Percentiles rank a stretch among this genome's conserved stretches.
Conservation (phyloP, 2,888 invertebrate species). For the Heliothis peltigera region DNA sequence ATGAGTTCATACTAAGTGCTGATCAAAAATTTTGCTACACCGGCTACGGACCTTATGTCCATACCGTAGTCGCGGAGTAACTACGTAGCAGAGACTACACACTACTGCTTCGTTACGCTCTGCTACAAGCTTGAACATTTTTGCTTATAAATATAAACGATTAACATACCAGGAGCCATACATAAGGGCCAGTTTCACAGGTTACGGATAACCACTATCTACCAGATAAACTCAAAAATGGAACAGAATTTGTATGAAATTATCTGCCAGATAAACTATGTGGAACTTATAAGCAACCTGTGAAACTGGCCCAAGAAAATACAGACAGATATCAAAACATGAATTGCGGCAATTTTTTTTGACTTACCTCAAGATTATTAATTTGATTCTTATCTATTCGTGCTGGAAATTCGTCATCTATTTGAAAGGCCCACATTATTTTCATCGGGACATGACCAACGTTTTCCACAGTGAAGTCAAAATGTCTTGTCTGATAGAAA, state of each 20-base stretch:
- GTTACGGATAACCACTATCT: no score
- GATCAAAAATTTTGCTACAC: not conserved
- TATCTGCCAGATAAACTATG: no score
- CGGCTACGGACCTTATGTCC: not conserved
- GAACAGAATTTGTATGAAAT: no score
- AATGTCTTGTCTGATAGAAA: conserved; percentile 72
- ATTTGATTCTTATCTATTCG: conserved; percentile 74
- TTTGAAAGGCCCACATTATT: conserved; percentile 79
- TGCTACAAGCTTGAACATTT: not conserved
- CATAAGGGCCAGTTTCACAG: no score
- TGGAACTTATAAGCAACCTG: no score
- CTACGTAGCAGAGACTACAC: not conserved
- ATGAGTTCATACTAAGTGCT: not conserved
- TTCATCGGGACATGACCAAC: conserved; percentile 81
- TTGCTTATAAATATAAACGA: not conserved
- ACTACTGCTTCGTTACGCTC: not conserved
- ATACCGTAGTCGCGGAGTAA: not conserved
- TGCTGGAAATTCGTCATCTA: conserved; percentile 83
- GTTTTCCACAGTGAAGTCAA: conserved; percentile 79
- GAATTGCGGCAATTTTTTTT: no score
- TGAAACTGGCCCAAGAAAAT: no score
- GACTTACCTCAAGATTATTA: conserved; percentile 56
- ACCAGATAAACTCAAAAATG: no score
- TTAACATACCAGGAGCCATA: no score
- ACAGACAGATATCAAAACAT: no score